Percentiles rank a stretch among this genome's conserved stretches.
Evolutionary conservation across 2,113 vertebrate species (phyloP).

Genomic region (Silurus meridionalis): DNA sequence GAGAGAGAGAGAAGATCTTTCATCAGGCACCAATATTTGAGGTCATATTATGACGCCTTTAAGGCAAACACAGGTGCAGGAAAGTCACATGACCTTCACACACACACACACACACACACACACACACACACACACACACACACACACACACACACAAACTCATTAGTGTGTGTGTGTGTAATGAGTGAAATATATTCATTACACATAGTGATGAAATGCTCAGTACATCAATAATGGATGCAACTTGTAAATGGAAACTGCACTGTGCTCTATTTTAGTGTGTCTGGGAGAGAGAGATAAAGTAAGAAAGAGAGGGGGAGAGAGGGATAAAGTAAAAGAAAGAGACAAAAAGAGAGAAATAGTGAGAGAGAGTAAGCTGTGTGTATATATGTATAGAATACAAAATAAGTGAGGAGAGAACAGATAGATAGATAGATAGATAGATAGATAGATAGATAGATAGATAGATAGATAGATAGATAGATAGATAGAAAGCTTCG

Average conservation of each 20-base stretch:
- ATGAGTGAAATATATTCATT: conserved; percentile 17
- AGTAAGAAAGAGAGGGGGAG: not conserved
- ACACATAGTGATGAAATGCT: conserved; percentile 16
- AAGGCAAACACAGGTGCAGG: conserved; percentile 2
- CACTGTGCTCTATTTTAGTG: not conserved
- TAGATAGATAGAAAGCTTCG: not conserved
- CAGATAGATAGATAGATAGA: not conserved
- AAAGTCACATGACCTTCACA: not conserved
- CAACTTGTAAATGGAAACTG: not conserved
- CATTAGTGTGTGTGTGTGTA: not conserved
- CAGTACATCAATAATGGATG: conserved; percentile 6
- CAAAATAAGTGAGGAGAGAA: not conserved
- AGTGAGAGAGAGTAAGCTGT: not conserved
- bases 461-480: no score
- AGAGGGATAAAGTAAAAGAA: not conserved
- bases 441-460: not conserved
- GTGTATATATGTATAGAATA: not conserved
- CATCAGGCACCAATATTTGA: not conserved
- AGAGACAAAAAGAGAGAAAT: not conserved
- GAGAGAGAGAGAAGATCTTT: not conserved
- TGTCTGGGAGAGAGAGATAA: not conserved
- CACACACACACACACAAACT: not conserved
- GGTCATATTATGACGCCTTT: not conserved
- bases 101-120: not conserved
- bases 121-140: not conserved